Evolutionary conservation across 1,140 invertebrate genomes (phyloP).

Genomic region (Ceratina australensis): DNA sequence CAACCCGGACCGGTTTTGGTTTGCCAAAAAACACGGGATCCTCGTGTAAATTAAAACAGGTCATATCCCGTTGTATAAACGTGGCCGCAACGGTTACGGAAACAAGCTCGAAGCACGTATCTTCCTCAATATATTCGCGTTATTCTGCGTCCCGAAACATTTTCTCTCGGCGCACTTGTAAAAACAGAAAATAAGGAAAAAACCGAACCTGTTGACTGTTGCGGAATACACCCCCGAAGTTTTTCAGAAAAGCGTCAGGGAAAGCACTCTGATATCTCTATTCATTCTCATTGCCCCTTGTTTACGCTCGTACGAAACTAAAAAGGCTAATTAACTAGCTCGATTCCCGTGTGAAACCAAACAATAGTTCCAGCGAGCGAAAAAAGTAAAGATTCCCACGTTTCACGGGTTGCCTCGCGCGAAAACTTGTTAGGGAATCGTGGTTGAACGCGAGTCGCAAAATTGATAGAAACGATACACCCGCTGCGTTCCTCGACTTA

Average conservation of each 20-base stretch:
- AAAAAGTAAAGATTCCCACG: too few relatives aligned
- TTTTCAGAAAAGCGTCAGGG: background rate
- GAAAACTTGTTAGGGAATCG: too few relatives aligned
- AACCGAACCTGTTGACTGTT: slow-evolving; percentile 26
- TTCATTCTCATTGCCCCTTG: slow-evolving; percentile 2
- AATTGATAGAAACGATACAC: too few relatives aligned
- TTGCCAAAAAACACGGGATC: background rate
- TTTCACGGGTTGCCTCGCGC: too few relatives aligned
- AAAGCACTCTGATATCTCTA: background rate
- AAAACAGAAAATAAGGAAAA: background rate
- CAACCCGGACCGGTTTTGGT: background rate
- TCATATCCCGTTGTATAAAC: background rate
- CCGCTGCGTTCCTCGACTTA: too few relatives aligned
- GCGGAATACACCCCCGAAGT: background rate
- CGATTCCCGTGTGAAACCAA: background rate
- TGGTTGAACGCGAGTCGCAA: too few relatives aligned
- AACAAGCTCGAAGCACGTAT: background rate
- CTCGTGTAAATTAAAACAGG: background rate
- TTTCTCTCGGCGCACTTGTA: background rate
- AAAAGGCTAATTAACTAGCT: background rate
- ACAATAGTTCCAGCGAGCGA: background rate
- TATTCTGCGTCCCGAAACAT: slow-evolving; percentile 23
- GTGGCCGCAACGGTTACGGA: background rate
- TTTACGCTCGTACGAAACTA: background rate
- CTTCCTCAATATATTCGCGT: background rate